Conservation (phyloP, 2,113 vertebrate genomes). For the Emydocephalus ijimae region DNA sequence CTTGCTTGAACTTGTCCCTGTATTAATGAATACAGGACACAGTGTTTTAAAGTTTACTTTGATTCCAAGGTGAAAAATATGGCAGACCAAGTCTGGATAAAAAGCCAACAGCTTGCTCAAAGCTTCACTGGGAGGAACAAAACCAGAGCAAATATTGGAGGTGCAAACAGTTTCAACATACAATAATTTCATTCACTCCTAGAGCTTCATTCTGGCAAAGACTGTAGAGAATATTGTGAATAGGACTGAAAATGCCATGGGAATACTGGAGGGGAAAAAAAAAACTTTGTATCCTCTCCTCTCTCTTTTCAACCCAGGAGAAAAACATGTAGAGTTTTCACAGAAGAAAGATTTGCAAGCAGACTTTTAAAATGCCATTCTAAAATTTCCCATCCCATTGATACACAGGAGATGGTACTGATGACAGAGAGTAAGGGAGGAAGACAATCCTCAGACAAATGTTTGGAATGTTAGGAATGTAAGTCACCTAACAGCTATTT, state of each 20-base stretch:
- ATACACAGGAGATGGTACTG: neutral
- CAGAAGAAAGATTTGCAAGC: neutral
- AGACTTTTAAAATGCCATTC: neutral
- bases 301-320: neutral
- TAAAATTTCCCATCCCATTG: neutral
- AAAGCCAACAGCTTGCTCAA: neutral
- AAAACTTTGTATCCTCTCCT: neutral
- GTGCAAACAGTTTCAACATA: slow-evolving; percentile 2
- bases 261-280: neutral
- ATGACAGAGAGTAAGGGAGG: neutral
- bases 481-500: too few relatives aligned
- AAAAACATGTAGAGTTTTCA: neutral
- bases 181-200: neutral
- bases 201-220: neutral
- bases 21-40: neutral
- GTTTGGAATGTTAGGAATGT: neutral
- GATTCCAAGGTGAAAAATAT: neutral
- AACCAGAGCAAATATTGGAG: slow-evolving; percentile 5
- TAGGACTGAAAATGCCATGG: neutral
- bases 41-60: rapidly evolving
- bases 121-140: neutral
- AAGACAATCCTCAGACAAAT: neutral
- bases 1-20: neutral
- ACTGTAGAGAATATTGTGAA: neutral
- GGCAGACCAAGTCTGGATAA: neutral